phyloP scores from a whole-genome alignment of 2,113 vertebrate genomes.

The Mixornis gularis region DNA sequence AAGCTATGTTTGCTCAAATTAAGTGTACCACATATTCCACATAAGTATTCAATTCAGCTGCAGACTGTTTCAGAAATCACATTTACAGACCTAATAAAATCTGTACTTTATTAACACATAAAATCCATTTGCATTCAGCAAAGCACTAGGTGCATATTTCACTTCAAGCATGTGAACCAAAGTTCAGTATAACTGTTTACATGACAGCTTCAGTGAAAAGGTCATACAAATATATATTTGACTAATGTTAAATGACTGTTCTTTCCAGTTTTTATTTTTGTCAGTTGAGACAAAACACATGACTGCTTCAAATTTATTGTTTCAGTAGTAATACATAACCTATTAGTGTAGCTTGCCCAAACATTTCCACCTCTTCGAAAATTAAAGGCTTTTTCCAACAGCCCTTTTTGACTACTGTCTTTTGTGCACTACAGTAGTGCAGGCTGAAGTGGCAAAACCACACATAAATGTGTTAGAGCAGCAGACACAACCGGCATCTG shows the following conservation, averaged over 20 bases:
- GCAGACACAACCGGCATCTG: fast-evolving
- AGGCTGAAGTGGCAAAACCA: background rate
- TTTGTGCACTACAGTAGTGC: fast-evolving
- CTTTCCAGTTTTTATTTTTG: background rate
- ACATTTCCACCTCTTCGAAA: background rate
- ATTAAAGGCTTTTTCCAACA: background rate
- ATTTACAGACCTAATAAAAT: background rate
- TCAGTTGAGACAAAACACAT: background rate
- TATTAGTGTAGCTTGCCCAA: background rate
- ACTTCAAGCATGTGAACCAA: background rate
- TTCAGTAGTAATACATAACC: background rate
- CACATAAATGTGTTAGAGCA: background rate
- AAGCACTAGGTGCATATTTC: background rate
- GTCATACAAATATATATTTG: background rate
- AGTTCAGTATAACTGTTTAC: background rate
- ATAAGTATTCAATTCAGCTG: background rate
- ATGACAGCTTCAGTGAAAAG: background rate
- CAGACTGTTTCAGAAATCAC: background rate
- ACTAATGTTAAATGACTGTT: background rate
- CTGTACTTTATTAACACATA: background rate
- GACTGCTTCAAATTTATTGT: background rate
- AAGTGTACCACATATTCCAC: background rate
- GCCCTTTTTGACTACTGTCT: background rate
- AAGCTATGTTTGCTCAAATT: background rate
- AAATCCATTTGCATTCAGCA: background rate